Evolutionary conservation across 2,113 vertebrate genomes (phyloP).

Genomic region (Oncorhynchus kisutch): DNA sequence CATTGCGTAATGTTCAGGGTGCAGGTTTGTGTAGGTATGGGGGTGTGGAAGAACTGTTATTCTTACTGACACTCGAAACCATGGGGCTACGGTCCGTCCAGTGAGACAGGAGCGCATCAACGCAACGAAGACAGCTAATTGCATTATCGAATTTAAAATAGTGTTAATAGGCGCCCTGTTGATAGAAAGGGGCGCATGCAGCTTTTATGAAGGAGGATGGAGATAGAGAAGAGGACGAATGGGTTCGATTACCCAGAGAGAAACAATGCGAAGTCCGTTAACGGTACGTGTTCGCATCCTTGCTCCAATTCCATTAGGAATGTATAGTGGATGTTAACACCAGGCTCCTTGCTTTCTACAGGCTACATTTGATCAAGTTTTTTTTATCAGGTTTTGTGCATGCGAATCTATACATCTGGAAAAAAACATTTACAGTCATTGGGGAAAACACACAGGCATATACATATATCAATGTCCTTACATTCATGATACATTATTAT

Average conservation of each 20-base stretch:
- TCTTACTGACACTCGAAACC: constrained; percentile 43
- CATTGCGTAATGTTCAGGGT: constrained; percentile 36
- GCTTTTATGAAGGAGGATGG: constrained; percentile 66
- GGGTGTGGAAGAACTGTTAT: constrained; percentile 56
- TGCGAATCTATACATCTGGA: too few relatives aligned
- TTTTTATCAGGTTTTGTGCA: too few relatives aligned
- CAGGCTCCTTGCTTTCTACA: background rate
- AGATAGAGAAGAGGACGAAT: constrained; percentile 73
- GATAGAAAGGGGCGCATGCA: constrained; percentile 16
- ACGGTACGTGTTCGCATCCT: constrained; percentile 55
- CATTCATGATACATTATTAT: too few relatives aligned
- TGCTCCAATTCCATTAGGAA: constrained; percentile 15
- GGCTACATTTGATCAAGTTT: too few relatives aligned
- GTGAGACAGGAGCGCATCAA: constrained; percentile 20
- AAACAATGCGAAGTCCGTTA: constrained; percentile 62
- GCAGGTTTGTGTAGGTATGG: constrained; percentile 18
- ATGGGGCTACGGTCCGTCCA: constrained; percentile 53
- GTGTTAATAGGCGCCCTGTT: constrained; percentile 8
- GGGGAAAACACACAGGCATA: too few relatives aligned
- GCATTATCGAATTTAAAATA: background rate
- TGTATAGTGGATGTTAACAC: constrained; percentile 22
- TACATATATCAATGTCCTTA: background rate
- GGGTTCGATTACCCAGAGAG: constrained; percentile 74
- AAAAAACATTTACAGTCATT: too few relatives aligned
- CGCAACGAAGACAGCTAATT: background rate